Percentiles rank a stretch among this genome's conserved stretches.
Evolutionary conservation across 2,797 vertebrate genomes (phyloP).

Genomic region (Falco columbarius): DNA sequence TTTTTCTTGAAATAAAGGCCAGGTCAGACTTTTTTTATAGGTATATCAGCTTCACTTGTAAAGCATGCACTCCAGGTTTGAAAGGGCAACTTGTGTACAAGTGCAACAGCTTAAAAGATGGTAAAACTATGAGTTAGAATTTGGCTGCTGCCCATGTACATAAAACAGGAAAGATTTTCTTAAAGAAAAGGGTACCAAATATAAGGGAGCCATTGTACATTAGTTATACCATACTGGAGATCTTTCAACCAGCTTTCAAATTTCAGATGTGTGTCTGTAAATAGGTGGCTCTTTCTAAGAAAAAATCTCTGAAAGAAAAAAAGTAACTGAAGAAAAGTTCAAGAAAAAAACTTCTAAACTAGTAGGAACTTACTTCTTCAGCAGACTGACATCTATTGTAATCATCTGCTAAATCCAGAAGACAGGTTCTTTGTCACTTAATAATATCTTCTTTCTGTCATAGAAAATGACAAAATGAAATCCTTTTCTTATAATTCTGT

Average conservation of each 20-base stretch:
- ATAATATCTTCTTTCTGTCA: background rate
- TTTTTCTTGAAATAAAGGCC: background rate
- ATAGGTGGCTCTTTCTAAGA: background rate
- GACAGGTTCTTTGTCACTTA: slow-evolving; percentile 42
- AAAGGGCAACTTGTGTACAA: background rate
- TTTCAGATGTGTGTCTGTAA: background rate
- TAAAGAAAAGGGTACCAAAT: background rate
- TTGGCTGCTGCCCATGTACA: background rate
- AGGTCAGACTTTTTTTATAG: background rate
- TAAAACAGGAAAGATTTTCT: background rate
- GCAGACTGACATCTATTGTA: slow-evolving; percentile 19
- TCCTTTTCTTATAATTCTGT: background rate
- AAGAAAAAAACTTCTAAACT: background rate
- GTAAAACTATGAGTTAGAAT: background rate
- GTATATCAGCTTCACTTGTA: no score
- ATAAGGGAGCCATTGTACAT: background rate
- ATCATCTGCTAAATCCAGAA: slow-evolving; percentile 10
- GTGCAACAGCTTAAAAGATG: background rate
- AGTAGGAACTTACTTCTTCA: background rate
- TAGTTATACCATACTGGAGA: background rate
- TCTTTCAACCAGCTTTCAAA: background rate
- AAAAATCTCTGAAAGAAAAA: background rate
- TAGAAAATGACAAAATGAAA: background rate
- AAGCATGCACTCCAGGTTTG: accelerated
- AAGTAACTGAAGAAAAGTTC: background rate